Evolutionary conservation across 2,113 vertebrate species (phyloP), one percentile per base, ranked within the genome.

Genomic region (Progne subis): DNA sequence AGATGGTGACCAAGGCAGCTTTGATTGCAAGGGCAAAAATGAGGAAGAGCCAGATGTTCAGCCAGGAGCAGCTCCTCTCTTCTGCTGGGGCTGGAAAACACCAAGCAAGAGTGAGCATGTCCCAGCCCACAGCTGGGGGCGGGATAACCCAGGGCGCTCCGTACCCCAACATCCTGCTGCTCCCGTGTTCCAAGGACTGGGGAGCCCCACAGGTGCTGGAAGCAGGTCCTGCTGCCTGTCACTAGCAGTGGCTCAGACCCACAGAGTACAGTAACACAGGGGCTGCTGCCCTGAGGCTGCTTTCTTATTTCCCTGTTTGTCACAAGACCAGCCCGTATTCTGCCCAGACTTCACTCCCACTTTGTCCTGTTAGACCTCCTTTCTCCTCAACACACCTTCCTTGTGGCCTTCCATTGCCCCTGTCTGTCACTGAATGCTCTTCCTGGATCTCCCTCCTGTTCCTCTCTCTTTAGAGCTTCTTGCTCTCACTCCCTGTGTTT

Each of bases 1-100:
- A 88, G 41, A 60, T 0, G 8, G 49, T 64, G 31, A 88, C 23
- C 50, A 96, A 29, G 12, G 12, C 31, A 34, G 41, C 49, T 92
- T 96, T 96, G 81, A 95, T 47, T 34, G 6, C 14, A 60, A 94
- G 41, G 41, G 23, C 26, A 34, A 67, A 60, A 86, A 18, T 55
- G 44, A 95, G 59, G 77, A 80, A 89, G 37, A 94, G 6, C 55
- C 87, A 83, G 41, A 61, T 67, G 3, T 65, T 92, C 87, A 76
- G 26, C 59, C 55, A 52, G 72, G 77, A 39, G 20, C 59, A 91
- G 12, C 24, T 26, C 77, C 68, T 95, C 32, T 41, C 76, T 80
- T 95, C 59, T 39, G 26, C 39, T 55, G 57, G 20, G 15, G 14
- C 80, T 94, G 86, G 47, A 91, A 95, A 92, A 91, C 49, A 96